These are phyloP conservation scores for Limosa lapponica DNA, from an alignment of 2,797 vertebrate genomes.

Conservation along the genomic window DNA sequence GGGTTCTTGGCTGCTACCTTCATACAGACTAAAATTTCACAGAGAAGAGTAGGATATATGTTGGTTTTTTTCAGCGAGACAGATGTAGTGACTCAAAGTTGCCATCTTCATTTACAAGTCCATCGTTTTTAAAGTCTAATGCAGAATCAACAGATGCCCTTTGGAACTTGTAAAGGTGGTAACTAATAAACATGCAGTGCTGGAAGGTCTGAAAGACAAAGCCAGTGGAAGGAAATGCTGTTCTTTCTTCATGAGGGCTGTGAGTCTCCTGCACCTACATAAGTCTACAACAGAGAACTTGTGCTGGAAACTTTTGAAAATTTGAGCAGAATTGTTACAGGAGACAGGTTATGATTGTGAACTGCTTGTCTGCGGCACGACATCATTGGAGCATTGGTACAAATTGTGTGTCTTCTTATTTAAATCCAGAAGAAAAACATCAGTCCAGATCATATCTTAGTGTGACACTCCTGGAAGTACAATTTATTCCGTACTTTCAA, in stretches of 20 bases:
- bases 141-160: background rate
- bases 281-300: background rate
- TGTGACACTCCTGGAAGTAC: background rate
- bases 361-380: rapidly evolving
- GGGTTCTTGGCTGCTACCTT: constrained; percentile 56
- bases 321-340: background rate
- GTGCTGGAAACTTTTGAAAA: background rate
- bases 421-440: background rate
- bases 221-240: background rate
- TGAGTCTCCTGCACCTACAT: rapidly evolving
- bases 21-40: constrained; percentile 14
- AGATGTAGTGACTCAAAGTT: constrained; percentile 26
- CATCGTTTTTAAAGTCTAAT: background rate
- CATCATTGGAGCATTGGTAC: background rate
- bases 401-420: background rate
- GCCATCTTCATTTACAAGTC: constrained; percentile 33
- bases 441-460: background rate
- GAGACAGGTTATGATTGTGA: background rate
- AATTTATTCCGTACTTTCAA: background rate
- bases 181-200: background rate
- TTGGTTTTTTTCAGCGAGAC: constrained; percentile 19
- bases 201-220: background rate
- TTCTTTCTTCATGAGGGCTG: background rate
- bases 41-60: constrained; percentile 35
- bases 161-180: background rate